Conservation (phyloP, 2,888 invertebrate species). For the Catonia carolina region DNA sequence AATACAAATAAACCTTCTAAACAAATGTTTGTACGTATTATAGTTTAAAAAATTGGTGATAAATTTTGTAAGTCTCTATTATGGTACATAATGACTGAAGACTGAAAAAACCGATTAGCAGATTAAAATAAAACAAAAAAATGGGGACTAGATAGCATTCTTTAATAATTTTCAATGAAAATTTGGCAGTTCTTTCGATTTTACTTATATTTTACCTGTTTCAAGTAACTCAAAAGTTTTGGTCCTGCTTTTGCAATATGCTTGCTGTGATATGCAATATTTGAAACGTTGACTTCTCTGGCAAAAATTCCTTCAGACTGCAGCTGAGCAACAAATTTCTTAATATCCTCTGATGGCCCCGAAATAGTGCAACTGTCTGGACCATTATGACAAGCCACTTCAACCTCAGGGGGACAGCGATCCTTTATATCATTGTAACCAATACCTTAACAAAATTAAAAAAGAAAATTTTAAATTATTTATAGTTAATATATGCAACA, state of each 20-base stretch:
- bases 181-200: too few relatives aligned
- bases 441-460: constrained; percentile 37
- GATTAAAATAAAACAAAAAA: too few relatives aligned
- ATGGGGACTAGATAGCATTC: too few relatives aligned
- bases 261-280: constrained; percentile 83
- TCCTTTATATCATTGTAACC: constrained; percentile 48
- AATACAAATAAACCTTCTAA: too few relatives aligned
- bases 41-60: too few relatives aligned
- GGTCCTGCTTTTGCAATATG: constrained; percentile 70
- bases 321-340: constrained; percentile 57
- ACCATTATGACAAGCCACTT: constrained; percentile 83
- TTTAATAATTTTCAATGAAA: too few relatives aligned
- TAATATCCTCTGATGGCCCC: constrained; percentile 66
- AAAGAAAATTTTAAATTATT: not conserved
- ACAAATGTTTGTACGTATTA: too few relatives aligned
- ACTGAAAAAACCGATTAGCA: too few relatives aligned
- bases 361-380: constrained; percentile 84
- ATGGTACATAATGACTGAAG: too few relatives aligned
- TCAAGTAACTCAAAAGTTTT: constrained; percentile 56
- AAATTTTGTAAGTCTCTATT: too few relatives aligned
- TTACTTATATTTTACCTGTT: constrained; percentile 47
- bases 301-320: constrained; percentile 67
- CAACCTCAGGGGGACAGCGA: constrained; percentile 67
- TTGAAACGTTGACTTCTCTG: constrained; percentile 74
- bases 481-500: not conserved